Conservation (phyloP, 1,140 invertebrate species). For the Cyrtorhinus lividipennis region DNA sequence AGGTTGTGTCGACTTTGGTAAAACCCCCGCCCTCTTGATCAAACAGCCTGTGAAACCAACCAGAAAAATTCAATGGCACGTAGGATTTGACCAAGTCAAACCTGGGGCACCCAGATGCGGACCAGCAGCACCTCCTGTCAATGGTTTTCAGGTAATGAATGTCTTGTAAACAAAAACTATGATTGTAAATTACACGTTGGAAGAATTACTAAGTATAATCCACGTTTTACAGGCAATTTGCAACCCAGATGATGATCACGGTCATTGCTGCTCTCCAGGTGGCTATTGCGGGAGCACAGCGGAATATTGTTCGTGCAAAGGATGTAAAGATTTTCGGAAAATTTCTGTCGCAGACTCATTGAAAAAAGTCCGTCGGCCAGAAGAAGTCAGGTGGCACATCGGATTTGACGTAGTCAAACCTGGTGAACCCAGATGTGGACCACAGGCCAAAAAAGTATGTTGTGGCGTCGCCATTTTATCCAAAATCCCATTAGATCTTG, state of each 20-base stretch:
- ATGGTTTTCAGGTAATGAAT: conserved; percentile 15
- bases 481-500: too few species aligned
- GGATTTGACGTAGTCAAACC: conserved; percentile 12
- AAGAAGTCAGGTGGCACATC: conserved; percentile 8
- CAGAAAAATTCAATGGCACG: conserved; percentile 21
- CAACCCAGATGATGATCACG: conserved; percentile 22
- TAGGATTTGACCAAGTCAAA: conserved; percentile 19
- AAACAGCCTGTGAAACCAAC: conserved; percentile 20
- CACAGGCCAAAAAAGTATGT: conserved; percentile 17
- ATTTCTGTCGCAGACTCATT: conserved; percentile 6
- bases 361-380: conserved; percentile 11
- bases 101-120: conserved; percentile 20
- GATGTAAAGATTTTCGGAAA: conserved; percentile 21
- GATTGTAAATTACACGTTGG: too few species aligned
- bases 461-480: too few species aligned
- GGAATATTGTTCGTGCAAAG: conserved; percentile 19
- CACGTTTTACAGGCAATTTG: too few species aligned
- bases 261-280: conserved; percentile 21
- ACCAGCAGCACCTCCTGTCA: conserved; percentile 18
- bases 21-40: conserved; percentile 20
- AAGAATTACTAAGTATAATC: too few species aligned
- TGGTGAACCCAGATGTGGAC: conserved; percentile 16
- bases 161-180: too few species aligned
- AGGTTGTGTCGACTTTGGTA: conserved; percentile 19
- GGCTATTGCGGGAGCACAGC: conserved; percentile 20